Percentiles rank a stretch among this genome's conserved stretches.
Conservation (phyloP, 2,113 vertebrate genomes). For the Leuciscus idus region DNA sequence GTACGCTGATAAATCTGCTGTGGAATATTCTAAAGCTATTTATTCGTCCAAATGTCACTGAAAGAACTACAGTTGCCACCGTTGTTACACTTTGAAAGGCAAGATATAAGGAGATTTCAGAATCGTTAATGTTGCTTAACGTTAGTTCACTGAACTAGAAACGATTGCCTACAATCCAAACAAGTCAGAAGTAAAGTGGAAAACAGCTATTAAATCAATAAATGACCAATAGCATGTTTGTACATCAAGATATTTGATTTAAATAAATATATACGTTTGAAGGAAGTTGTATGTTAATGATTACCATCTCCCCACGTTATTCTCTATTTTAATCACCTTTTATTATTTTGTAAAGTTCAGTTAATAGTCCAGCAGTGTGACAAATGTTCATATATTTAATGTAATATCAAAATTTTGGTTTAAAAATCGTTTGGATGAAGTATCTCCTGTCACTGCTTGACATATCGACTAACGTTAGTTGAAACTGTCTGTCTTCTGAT, state of each 20-base stretch:
- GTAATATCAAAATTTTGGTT: too few relatives aligned
- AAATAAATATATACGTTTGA: not conserved
- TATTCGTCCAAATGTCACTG: slow-evolving; percentile 59
- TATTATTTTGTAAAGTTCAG: not conserved
- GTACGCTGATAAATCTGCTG: not conserved
- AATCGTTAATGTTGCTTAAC: not conserved
- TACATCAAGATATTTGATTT: not conserved
- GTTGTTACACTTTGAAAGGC: slow-evolving; percentile 50
- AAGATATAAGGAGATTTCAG: slow-evolving; percentile 32
- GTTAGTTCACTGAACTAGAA: not conserved
- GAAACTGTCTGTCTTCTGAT: not conserved
- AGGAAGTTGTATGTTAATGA: not conserved
- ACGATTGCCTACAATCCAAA: too few relatives aligned
- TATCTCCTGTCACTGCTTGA: not conserved
- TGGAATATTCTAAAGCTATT: not conserved
- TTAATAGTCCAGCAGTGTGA: not conserved
- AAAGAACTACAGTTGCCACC: slow-evolving; percentile 61
- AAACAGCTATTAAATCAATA: not conserved
- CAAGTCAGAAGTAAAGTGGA: not conserved
- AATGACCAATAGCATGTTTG: not conserved
- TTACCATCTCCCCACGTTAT: not conserved
- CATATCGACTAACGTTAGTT: not conserved
- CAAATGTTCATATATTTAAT: not conserved
- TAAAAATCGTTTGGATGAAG: not conserved
- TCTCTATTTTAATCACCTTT: not conserved